Percentiles rank a stretch among this genome's conserved stretches.
phyloP scores from a whole-genome alignment of 2,797 vertebrate genomes.

The Hoplostethus mediterraneus region DNA sequence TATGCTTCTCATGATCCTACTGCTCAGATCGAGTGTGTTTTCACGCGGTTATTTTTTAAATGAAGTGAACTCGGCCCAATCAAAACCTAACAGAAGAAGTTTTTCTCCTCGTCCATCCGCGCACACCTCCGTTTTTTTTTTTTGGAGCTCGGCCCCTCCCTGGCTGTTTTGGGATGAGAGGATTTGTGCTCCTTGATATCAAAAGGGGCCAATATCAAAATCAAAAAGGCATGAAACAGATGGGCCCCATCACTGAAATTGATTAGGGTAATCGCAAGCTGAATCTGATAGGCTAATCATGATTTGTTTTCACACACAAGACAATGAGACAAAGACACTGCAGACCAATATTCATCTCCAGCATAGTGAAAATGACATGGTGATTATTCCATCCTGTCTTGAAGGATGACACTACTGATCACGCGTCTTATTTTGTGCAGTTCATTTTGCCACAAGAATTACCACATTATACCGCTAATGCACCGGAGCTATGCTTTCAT shows the following conservation, averaged over 20 bases:
- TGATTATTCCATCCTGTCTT: slow-evolving; percentile 65
- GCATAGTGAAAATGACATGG: slow-evolving; percentile 61
- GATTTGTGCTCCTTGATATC: slow-evolving; percentile 38
- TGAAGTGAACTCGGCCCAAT: background rate
- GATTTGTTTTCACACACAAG: slow-evolving; percentile 62
- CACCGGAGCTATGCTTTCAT: background rate
- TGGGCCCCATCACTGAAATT: slow-evolving; percentile 62
- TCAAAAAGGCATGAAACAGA: slow-evolving; percentile 58
- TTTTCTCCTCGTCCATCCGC: too few relatives aligned
- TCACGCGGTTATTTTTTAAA: slow-evolving; percentile 29
- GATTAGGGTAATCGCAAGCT: slow-evolving; percentile 61
- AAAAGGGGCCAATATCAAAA: slow-evolving; percentile 53
- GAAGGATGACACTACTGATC: slow-evolving; percentile 52
- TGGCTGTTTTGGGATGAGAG: slow-evolving; percentile 21
- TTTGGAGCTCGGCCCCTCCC: slow-evolving; percentile 18
- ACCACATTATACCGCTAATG: slow-evolving; percentile 9
- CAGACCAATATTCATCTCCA: slow-evolving; percentile 55
- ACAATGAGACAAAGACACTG: slow-evolving; percentile 25
- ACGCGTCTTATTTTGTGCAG: slow-evolving; percentile 20
- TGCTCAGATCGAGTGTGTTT: slow-evolving; percentile 29
- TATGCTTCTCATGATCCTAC: slow-evolving; percentile 24
- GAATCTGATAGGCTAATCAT: slow-evolving; percentile 67
- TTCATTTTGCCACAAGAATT: slow-evolving; percentile 43
- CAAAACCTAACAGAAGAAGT: background rate
- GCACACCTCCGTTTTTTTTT: background rate